Percentiles rank a stretch among this genome's conserved stretches.
Evolutionary conservation across 2,113 vertebrate genomes (phyloP).

Genomic region (Illadopsis cleaveri): DNA sequence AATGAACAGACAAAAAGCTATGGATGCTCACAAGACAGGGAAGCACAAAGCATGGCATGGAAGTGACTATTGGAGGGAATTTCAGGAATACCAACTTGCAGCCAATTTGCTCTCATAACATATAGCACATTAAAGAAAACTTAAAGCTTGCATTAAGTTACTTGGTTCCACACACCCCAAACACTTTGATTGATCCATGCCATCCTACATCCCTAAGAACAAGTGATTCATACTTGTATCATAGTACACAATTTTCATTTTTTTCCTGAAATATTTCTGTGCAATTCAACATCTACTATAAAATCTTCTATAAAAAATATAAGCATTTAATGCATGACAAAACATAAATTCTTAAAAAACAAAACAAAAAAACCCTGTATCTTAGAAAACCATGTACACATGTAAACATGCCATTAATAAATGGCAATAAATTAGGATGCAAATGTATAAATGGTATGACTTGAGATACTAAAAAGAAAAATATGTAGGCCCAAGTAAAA

Average conservation of each 20-base stretch:
- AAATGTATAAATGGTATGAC: background rate
- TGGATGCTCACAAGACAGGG: background rate
- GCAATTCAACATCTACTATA: background rate
- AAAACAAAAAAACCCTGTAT: background rate
- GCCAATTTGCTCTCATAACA: background rate
- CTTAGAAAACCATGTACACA: accelerated
- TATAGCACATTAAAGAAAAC: background rate
- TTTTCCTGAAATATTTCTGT: background rate
- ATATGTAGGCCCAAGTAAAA: background rate
- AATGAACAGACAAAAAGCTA: background rate
- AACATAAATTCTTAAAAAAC: background rate
- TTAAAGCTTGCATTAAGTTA: background rate
- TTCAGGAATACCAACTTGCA: background rate
- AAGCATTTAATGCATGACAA: background rate
- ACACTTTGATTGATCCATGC: background rate
- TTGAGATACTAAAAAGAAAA: background rate
- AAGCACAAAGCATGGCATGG: background rate
- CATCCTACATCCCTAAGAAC: background rate
- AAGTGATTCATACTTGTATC: background rate
- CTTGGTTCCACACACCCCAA: background rate
- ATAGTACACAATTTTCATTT: background rate
- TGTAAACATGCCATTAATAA: background rate
- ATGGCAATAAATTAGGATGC: background rate
- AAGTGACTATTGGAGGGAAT: background rate
- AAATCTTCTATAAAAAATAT: background rate